Evolutionary conservation across 64 coral and sea anemone genomes (phyloP).

Genomic region (Porites australiensis): DNA sequence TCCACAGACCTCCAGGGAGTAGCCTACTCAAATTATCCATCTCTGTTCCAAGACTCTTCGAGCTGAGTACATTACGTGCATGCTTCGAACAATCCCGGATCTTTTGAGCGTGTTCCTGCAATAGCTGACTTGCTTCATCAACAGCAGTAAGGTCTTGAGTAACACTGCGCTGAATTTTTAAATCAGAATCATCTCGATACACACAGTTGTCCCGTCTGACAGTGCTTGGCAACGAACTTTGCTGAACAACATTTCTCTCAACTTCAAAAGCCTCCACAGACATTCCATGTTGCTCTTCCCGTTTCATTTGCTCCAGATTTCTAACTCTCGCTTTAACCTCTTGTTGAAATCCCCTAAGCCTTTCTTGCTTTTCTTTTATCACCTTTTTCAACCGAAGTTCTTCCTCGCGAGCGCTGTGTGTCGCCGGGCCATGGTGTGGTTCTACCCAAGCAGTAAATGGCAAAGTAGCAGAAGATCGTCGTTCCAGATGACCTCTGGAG

Average conservation of each 20-base stretch:
- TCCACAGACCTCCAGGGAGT: slow-evolving; percentile 86
- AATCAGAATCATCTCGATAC: slow-evolving; percentile 77
- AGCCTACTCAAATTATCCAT: slow-evolving; percentile 30
- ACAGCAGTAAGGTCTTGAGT: slow-evolving; percentile 75
- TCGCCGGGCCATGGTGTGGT: slow-evolving; percentile 23
- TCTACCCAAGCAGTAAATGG: slow-evolving; percentile 96
- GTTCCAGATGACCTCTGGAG: slow-evolving; percentile 78
- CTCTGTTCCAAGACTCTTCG: slow-evolving; percentile 67
- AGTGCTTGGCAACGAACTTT: slow-evolving; percentile 83
- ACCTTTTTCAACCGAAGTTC: slow-evolving; percentile 75
- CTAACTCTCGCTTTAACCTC: slow-evolving; percentile 79
- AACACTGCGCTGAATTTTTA: slow-evolving; percentile 70
- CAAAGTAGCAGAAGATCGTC: slow-evolving; percentile 74
- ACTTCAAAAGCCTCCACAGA: slow-evolving; percentile 81
- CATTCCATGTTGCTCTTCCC: slow-evolving; percentile 76
- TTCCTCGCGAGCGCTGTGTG: slow-evolving; percentile 68
- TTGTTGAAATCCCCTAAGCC: slow-evolving; percentile 80
- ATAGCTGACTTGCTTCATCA: slow-evolving; percentile 72
- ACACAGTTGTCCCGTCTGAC: slow-evolving; percentile 83
- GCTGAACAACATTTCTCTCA: slow-evolving; percentile 85
- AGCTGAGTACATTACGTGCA: slow-evolving; percentile 79
- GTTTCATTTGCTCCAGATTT: slow-evolving; percentile 72
- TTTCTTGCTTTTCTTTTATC: slow-evolving; percentile 81
- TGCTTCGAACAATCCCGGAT: slow-evolving; percentile 73
- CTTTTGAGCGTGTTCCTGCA: slow-evolving; percentile 75